Base-by-base conservation (phyloP, 1,140 invertebrate genomes). In the Carcinoscorpius rotundicauda region DNA sequence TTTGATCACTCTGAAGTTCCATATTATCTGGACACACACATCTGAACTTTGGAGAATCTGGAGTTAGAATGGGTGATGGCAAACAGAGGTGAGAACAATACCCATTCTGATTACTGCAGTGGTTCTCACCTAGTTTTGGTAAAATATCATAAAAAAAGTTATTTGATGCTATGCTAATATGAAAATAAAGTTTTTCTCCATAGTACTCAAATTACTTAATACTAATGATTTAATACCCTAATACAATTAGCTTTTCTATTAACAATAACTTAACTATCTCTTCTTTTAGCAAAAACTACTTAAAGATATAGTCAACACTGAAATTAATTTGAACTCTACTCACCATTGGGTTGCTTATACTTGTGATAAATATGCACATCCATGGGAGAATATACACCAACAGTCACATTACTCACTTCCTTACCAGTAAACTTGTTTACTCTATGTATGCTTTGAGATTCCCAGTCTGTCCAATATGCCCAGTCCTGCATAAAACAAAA, bases 381-480 rank as follows among this genome's bases (percentile, higher is more conserved):
- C 96, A 97, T 0, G 92, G 93, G 52, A 93, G 82, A 77, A 97
- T 93, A 0, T 92, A 94, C 0, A 91, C 95, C 71, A 95, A 95
- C 63, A 91, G 77, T 0, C 95, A 74, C 11, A 76, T 64, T 11
- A 55, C 72, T 70, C 11, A 77, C 67, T 60, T 77, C 74, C 64
- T 71, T 70, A n/a, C 73, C 77, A n/a, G 73, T 78, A 70, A 75
- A 79, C 66, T 78, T 78, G 58, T 78, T 71, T 2, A 89, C 78
- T 10, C 81, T 83, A 4, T 89, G 77, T 69, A 91, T 85, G 53
- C 77, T 77, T 65, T 96, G 95, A 9, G 95, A 76, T 74, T 97
- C 98, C 94, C 96, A 98, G 74, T 99, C 97, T 4, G 94, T 96
- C 93, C 95, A 99, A 78, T 89, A 99, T 6, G 99, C 84, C 71